Evolutionary conservation across 2,888 invertebrate genomes (phyloP).

Genomic region (Ochlodes sylvanus): DNA sequence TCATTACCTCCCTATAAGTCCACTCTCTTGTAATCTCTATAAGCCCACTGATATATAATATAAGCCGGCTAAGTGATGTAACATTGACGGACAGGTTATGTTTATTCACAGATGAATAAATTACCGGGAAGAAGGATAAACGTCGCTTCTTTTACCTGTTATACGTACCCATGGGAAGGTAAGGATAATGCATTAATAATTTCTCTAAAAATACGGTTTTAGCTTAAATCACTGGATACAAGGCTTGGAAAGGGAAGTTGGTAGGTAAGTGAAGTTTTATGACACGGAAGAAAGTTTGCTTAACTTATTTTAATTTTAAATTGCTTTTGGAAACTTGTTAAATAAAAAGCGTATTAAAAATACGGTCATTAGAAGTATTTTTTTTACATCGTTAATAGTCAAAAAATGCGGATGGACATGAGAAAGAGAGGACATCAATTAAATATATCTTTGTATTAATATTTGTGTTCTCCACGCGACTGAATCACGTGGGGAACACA

Average conservation of each 20-base stretch:
- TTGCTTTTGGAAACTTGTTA: not conserved
- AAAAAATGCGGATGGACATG: too few species aligned
- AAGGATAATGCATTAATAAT: constrained; percentile 11
- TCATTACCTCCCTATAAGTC: too few species aligned
- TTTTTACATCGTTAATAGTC: too few species aligned
- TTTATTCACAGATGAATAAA: constrained; percentile 24
- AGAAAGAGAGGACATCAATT: too few species aligned
- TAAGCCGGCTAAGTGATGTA: constrained; percentile 15
- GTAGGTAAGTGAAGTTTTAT: constrained; percentile 2
- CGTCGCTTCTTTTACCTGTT: not conserved
- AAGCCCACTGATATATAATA: not conserved
- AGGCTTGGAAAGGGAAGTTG: not conserved
- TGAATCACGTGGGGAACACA: too few species aligned
- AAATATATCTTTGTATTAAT: too few species aligned
- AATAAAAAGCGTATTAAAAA: too few species aligned
- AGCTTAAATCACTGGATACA: constrained; percentile 5
- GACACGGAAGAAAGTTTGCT: not conserved
- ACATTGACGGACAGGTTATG: constrained; percentile 8
- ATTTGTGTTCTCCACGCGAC: too few species aligned
- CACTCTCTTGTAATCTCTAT: not conserved
- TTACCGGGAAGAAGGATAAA: constrained; percentile 14
- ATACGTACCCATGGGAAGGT: not conserved
- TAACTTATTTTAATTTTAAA: not conserved
- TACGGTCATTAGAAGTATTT: too few species aligned
- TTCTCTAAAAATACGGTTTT: not conserved